Conservation (phyloP, 2,113 vertebrate genomes). For the Talpa occidentalis region DNA sequence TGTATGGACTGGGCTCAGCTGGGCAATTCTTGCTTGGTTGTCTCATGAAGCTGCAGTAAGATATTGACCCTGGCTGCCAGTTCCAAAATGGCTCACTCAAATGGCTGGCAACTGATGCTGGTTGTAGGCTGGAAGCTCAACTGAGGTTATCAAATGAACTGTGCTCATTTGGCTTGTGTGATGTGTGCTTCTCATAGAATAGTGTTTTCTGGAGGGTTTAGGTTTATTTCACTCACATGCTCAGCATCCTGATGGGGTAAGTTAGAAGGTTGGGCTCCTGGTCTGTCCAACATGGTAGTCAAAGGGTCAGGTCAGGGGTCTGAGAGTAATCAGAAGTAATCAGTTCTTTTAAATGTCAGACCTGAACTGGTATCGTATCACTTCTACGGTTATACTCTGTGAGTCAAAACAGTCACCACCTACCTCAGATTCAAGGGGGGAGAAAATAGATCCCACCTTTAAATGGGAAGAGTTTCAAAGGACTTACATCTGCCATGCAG, state of each 20-base stretch:
- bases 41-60: neutral
- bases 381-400: neutral
- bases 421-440: neutral
- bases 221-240: neutral
- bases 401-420: neutral
- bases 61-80: neutral
- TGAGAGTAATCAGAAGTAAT: neutral
- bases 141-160: neutral
- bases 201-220: neutral
- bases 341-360: neutral
- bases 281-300: neutral
- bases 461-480: neutral
- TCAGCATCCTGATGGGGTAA: neutral
- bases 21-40: neutral
- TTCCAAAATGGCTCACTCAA: neutral
- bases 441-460: neutral
- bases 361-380: neutral
- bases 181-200: neutral
- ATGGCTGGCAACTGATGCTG: neutral
- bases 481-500: neutral
- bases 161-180: neutral
- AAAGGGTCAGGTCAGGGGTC: neutral
- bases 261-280: neutral
- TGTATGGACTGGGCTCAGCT: neutral
- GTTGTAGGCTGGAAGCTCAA: neutral